phyloP scores from a whole-genome alignment of 2,113 vertebrate species.

The Ophthalmotilapia sp. region DNA sequence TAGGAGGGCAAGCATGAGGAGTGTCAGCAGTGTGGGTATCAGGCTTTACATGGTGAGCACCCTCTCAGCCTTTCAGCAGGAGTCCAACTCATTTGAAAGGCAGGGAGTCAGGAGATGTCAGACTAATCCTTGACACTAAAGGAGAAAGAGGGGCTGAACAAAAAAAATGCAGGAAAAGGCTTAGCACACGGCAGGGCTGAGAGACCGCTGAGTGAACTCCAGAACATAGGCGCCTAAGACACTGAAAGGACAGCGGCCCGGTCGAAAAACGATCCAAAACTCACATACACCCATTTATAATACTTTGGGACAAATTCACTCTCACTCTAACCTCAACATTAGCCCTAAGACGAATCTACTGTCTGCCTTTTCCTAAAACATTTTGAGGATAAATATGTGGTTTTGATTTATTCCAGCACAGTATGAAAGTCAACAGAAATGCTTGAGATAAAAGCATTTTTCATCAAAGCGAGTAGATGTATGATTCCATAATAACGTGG shows the following conservation, averaged over 20 bases:
- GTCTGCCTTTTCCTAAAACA: not conserved
- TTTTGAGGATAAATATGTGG: not conserved
- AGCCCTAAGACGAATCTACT: not conserved
- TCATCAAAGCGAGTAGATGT: not conserved
- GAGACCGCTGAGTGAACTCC: conserved; percentile 49
- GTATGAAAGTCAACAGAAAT: not conserved
- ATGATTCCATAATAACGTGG: not conserved
- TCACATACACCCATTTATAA: not conserved
- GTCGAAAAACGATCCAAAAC: not conserved
- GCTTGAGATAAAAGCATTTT: not conserved
- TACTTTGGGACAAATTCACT: not conserved
- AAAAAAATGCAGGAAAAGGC: conserved; percentile 14
- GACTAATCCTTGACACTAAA: conserved; percentile 60
- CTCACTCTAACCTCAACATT: not conserved
- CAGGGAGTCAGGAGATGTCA: conserved; percentile 56
- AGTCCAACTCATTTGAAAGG: conserved; percentile 55
- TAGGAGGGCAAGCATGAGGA: conserved; percentile 24
- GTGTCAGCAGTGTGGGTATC: conserved; percentile 29
- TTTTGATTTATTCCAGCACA: not conserved
- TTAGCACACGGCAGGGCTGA: not conserved
- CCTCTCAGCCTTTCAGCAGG: conserved; percentile 54
- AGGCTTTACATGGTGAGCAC: conserved; percentile 32
- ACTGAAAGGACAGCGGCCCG: not conserved
- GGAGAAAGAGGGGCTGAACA: conserved; percentile 6
- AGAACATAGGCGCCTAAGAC: not conserved